phyloP scores from a whole-genome alignment of 2,797 vertebrate genomes.

The Danio jaintianensis region DNA sequence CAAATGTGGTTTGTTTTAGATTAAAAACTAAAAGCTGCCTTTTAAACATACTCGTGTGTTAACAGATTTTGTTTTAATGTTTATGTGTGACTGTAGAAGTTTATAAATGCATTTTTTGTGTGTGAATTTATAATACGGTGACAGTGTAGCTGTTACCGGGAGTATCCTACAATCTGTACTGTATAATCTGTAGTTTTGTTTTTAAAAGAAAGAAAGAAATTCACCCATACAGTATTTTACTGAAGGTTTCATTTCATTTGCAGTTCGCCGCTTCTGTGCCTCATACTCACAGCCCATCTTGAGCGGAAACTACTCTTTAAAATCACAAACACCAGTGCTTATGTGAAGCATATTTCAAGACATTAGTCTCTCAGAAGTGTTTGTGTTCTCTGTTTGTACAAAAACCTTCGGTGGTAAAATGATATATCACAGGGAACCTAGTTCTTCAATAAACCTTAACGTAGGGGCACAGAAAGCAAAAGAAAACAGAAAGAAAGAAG shows the following conservation, averaged over 20 bases:
- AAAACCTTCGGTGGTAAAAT: constrained; percentile 54
- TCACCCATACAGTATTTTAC: constrained; percentile 3
- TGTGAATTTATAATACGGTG: too few relatives aligned
- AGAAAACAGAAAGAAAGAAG: constrained; percentile 36
- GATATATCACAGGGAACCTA: constrained; percentile 55
- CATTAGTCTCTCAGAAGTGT: constrained; percentile 59
- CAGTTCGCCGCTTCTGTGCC: not conserved
- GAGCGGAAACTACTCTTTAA: constrained; percentile 2
- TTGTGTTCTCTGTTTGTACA: constrained; percentile 55
- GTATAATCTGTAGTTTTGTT: too few relatives aligned
- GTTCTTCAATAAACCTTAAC: constrained; percentile 47
- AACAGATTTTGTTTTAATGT: too few relatives aligned
- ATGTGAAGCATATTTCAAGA: constrained; percentile 39
- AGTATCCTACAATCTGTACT: too few relatives aligned
- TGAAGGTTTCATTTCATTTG: not conserved
- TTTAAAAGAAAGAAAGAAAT: too few relatives aligned
- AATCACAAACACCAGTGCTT: constrained; percentile 28
- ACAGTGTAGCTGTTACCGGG: too few relatives aligned
- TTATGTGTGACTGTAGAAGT: too few relatives aligned
- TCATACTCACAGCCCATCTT: constrained; percentile 9
- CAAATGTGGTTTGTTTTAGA: too few relatives aligned
- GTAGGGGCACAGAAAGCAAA: constrained; percentile 50
- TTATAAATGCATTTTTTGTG: too few relatives aligned
- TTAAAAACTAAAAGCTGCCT: too few relatives aligned
- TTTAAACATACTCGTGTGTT: too few relatives aligned